A percentile compares a stretch with the other conserved stretches of the same genome.
phyloP scores from a whole-genome alignment of 2,888 invertebrate genomes.

The Tiliacea aurago region DNA sequence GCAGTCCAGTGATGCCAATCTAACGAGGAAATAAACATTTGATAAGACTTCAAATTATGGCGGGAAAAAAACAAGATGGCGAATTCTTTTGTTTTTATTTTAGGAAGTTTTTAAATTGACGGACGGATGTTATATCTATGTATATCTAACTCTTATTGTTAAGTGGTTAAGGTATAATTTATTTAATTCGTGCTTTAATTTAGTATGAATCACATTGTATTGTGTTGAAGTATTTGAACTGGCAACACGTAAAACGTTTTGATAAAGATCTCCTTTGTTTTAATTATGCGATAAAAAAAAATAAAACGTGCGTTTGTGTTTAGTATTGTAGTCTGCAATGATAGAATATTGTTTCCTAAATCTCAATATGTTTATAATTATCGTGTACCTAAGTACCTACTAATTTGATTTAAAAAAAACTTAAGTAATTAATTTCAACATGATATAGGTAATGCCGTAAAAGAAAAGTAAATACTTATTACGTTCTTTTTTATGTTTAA shows the following conservation, averaged over 20 bases:
- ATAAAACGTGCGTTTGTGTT: neutral
- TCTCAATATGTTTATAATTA: too few relatives aligned
- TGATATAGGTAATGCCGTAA: neutral
- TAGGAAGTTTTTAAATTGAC: slow-evolving; percentile 28
- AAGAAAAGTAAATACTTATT: neutral
- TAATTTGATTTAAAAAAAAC: too few relatives aligned
- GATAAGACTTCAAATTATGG: slow-evolving; percentile 24
- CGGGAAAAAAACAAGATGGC: slow-evolving; percentile 43
- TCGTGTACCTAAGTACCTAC: too few relatives aligned
- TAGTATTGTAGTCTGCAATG: neutral
- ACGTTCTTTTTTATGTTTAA: neutral
- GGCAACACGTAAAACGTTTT: slow-evolving; percentile 45
- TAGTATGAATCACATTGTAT: slow-evolving; percentile 52
- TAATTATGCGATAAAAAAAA: slow-evolving; percentile 32
- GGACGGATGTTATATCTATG: neutral
- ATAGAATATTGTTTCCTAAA: neutral
- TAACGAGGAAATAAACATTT: slow-evolving; percentile 58
- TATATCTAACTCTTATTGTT: slow-evolving; percentile 43
- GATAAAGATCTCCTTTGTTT: slow-evolving; percentile 62
- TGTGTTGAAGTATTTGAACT: slow-evolving; percentile 28
- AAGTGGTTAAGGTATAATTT: slow-evolving; percentile 43
- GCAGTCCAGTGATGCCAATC: slow-evolving; percentile 57
- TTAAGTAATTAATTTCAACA: too few relatives aligned
- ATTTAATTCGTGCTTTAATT: slow-evolving; percentile 21
- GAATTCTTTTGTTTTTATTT: slow-evolving; percentile 56